A percentile compares a stretch with the other conserved stretches of the same genome.
These are phyloP conservation scores for Chelidonichthys spinosus DNA, from an alignment of 2,797 vertebrate genomes.

Conservation along the genomic window DNA sequence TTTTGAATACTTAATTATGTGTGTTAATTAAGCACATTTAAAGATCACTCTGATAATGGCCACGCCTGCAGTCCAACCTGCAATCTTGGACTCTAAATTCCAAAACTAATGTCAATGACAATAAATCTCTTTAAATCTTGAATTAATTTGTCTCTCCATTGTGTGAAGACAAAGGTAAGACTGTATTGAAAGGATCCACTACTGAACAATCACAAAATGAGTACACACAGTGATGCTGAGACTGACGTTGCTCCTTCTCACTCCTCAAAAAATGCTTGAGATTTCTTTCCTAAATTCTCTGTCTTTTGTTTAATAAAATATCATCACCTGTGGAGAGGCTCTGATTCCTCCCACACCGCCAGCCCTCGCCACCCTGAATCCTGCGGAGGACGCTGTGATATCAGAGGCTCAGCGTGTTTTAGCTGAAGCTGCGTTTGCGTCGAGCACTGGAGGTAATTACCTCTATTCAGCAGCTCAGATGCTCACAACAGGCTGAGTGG, in stretches of 20 bases:
- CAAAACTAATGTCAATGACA: neutral
- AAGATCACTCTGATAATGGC: neutral
- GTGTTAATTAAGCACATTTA: neutral
- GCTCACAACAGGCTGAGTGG: slow-evolving; percentile 16
- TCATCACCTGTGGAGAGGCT: slow-evolving; percentile 6
- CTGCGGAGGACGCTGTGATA: neutral
- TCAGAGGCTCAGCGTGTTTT: slow-evolving; percentile 14
- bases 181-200: neutral
- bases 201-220: neutral
- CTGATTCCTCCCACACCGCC: slow-evolving; percentile 9
- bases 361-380: neutral
- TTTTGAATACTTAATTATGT: too few species aligned
- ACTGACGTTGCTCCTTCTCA: neutral
- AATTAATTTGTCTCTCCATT: neutral
- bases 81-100: too few species aligned
- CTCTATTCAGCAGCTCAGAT: slow-evolving; percentile 41
- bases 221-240: neutral
- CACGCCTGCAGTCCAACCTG: too few species aligned
- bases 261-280: neutral
- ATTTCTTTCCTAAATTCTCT: neutral
- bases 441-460: slow-evolving; percentile 53
- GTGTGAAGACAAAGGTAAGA: neutral
- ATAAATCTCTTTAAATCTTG: neutral
- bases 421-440: slow-evolving; percentile 26
- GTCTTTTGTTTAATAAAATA: neutral